Evolutionary conservation across 2,113 vertebrate genomes (phyloP).

Genomic region (Osmerus eperlanus): DNA sequence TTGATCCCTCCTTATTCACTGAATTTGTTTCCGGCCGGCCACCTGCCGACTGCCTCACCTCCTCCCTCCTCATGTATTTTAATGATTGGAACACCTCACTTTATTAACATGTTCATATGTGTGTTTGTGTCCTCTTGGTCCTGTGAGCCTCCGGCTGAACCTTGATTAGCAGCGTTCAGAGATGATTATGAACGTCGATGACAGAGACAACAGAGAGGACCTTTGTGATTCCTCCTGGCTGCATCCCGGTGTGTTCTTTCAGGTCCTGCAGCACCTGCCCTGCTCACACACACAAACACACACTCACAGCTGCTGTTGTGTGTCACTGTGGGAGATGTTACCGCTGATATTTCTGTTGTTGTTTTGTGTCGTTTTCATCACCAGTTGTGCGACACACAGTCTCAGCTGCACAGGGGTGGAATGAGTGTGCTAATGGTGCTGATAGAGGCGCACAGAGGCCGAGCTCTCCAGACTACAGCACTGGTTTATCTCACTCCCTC

Average conservation of each 20-base stretch:
- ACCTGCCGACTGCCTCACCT: too few relatives aligned
- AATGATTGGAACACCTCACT: not conserved
- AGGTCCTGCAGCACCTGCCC: not conserved
- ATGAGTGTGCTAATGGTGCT: conserved; percentile 20
- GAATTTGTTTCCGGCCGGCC: too few relatives aligned
- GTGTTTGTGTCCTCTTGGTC: not conserved
- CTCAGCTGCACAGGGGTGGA: conserved; percentile 9
- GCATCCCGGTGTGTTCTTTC: not conserved
- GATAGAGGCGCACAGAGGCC: conserved; percentile 16
- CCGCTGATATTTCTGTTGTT: conserved; percentile 14
- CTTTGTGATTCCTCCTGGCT: not conserved
- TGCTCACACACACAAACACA: not conserved
- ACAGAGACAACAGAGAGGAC: not conserved
- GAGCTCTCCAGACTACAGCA: too few relatives aligned
- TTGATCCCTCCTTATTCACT: too few relatives aligned
- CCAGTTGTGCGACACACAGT: conserved; percentile 10
- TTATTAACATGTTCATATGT: not conserved
- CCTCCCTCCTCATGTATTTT: not conserved
- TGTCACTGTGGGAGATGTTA: conserved; percentile 27
- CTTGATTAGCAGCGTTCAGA: conserved; percentile 14
- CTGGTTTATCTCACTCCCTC: too few relatives aligned
- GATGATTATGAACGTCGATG: conserved; percentile 3
- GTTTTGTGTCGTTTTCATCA: not conserved
- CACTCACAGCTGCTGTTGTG: conserved; percentile 22
- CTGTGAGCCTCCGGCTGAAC: not conserved